Conservation (phyloP, 37 sponge, comb jelly and placozoan genomes). For the Agelas oroides region DNA sequence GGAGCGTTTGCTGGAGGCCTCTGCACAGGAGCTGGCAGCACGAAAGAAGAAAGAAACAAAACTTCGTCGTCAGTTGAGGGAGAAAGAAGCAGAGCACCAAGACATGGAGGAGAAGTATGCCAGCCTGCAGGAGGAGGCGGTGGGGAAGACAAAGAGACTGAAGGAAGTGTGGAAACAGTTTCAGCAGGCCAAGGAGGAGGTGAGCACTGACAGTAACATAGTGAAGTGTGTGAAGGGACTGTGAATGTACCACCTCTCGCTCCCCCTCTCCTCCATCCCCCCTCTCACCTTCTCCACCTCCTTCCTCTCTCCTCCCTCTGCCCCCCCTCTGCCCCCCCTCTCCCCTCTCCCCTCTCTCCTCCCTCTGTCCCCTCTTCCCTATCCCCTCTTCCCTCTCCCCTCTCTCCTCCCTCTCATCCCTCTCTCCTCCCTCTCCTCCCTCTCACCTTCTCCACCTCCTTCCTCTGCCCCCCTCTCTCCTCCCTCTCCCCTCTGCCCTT, state of each 20-base stretch:
- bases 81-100: constrained; percentile 82
- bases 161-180: constrained; percentile 93
- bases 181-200: constrained; percentile 90
- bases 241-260: not conserved
- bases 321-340: too few species aligned
- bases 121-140: constrained; percentile 94
- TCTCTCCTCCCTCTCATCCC: not conserved
- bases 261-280: too few species aligned
- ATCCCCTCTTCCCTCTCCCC: not conserved
- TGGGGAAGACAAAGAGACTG: constrained; percentile 81
- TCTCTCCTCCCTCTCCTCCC: too few species aligned
- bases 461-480: too few species aligned
- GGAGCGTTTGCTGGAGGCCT: constrained; percentile 91
- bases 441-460: too few species aligned
- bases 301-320: too few species aligned
- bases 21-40: constrained; percentile 82
- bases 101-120: constrained; percentile 93
- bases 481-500: not conserved
- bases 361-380: too few species aligned
- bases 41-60: constrained; percentile 74
- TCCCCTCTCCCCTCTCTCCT: too few species aligned
- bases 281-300: too few species aligned
- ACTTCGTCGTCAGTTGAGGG: constrained; percentile 77
- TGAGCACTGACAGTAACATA: constrained; percentile 1
- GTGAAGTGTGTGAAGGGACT: too few species aligned